phyloP scores from a whole-genome alignment of 2,113 vertebrate genomes.

The Tetrao urogallus region DNA sequence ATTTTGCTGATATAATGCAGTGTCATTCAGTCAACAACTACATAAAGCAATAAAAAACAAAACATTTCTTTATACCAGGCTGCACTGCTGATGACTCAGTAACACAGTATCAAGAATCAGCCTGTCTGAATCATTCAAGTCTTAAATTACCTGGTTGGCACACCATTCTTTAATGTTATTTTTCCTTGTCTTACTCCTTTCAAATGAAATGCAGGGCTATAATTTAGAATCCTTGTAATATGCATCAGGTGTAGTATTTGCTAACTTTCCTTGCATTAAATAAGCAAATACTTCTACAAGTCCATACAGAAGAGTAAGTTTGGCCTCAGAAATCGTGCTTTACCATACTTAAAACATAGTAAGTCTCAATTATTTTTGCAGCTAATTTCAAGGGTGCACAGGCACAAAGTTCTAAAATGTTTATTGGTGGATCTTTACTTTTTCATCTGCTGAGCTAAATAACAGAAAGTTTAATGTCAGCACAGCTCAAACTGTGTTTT shows the following conservation, averaged over 20 bases:
- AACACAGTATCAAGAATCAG: neutral
- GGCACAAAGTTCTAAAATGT: neutral
- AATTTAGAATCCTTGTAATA: conserved; percentile 1
- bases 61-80: neutral
- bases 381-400: neutral
- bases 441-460: neutral
- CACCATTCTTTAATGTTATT: conserved; percentile 10
- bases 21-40: neutral
- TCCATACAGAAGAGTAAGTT: neutral
- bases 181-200: neutral
- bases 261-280: neutral
- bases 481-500: neutral
- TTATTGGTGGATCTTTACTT: neutral
- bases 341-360: neutral
- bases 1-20: neutral
- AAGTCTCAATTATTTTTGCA: neutral
- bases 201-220: conserved; percentile 26
- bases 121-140: neutral
- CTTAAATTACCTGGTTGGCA: neutral
- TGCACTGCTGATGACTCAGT: neutral
- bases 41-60: neutral
- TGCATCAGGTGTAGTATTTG: neutral
- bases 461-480: neutral
- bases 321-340: neutral
- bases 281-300: neutral